Base-by-base conservation (phyloP, 2,113 vertebrate genomes). In the Corythaixoides concolor region DNA sequence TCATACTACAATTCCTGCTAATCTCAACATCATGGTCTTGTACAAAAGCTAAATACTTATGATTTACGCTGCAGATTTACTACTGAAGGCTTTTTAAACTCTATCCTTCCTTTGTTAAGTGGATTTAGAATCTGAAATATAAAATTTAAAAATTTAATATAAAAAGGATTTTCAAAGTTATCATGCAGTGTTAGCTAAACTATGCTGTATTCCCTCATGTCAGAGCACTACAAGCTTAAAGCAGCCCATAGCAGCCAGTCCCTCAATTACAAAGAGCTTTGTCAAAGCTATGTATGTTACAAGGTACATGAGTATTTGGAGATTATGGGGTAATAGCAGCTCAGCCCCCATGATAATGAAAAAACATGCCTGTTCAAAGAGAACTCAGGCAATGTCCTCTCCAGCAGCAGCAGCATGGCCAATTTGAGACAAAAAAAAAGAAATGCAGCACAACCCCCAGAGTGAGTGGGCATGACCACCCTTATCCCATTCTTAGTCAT, bases 121-220 rank as follows among this genome's bases (percentile, higher is more conserved):
- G 24, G 63, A 63, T 92, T 85, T 70, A 75, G 43, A 91, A 59
- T 83, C 35, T 84, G 64, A 89, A 94, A 68, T 64, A 75, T 32
- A 70, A 91, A 85, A 85, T 79, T 12, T 78, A 8, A 8, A 82
- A 82, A 23, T 89, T 70, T 64, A 80, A 39, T 81, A 76, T 70
- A n/a, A 56, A 86, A 84, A 60, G 26, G 37, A 92, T 92, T 88
- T 63, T 80, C 15, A n/a, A 92, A 75, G n/a, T 41, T 88, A 87
- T 75, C 20, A 20, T 19, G 11, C 30, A 79, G 43, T 2, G 1
- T 88, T 79, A 52, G 24, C 39, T 60, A 91, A 91, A 85, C 6
- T 68, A 11, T 22, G 5, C 15, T 69, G 15, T 82, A 49, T 62
- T 93, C 43, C 47, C 33, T 72, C 30, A 43, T 0, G 1, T 55